A percentile compares a stretch with the other conserved stretches of the same genome.
Evolutionary conservation across 2,113 vertebrate species (phyloP).

Genomic region (Cyphotilapia sp.): DNA sequence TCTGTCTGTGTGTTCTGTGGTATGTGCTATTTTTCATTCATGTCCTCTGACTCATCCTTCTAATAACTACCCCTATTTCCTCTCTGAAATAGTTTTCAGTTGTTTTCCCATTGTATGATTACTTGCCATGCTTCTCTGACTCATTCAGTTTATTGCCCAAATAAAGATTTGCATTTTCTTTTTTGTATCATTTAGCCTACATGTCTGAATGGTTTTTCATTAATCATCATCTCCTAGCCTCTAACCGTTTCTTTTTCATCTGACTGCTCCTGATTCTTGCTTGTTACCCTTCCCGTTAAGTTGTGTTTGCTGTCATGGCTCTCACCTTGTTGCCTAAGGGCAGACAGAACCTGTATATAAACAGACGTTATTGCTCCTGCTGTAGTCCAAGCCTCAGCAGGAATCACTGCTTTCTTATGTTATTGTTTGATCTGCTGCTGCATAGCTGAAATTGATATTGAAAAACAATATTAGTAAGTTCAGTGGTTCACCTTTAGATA

Average conservation of each 20-base stretch:
- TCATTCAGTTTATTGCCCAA: conserved; percentile 19
- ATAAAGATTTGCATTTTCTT: conserved; percentile 1
- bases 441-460: neutral
- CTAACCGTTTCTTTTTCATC: conserved; percentile 2
- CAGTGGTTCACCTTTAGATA: neutral
- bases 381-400: neutral
- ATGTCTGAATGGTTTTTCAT: neutral
- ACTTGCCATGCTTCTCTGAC: neutral
- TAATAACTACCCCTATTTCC: conserved; percentile 46
- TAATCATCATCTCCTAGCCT: neutral
- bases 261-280: neutral
- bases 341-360: neutral
- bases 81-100: conserved; percentile 11
- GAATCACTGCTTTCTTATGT: neutral
- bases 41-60: conserved; percentile 49
- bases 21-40: conserved; percentile 43
- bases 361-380: neutral
- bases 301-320: neutral
- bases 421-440: neutral
- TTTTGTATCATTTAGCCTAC: neutral
- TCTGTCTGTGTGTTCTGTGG: conserved; percentile 33
- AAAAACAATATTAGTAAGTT: neutral
- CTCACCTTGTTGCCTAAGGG: neutral
- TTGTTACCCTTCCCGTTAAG: neutral
- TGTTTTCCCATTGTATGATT: conserved; percentile 17